A percentile compares a stretch with the other conserved stretches of the same genome.
phyloP scores from a whole-genome alignment of 92 coral and sea anemone species.

The Bergia puertoricense region DNA sequence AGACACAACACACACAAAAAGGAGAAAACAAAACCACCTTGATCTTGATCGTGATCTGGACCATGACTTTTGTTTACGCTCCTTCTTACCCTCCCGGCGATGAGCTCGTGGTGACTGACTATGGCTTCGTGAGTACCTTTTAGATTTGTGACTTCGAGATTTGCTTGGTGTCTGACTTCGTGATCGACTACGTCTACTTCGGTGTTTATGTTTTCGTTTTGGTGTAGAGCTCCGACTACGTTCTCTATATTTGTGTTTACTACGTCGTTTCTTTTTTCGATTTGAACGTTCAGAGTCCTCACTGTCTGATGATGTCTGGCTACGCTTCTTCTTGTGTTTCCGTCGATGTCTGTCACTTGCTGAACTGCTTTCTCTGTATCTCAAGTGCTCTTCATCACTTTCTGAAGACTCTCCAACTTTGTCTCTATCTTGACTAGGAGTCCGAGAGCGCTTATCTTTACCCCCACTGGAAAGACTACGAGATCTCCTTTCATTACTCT shows the following conservation, averaged over 20 bases:
- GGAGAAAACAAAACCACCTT: slow-evolving; percentile 35
- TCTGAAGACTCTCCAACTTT: background rate
- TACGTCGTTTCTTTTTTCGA: slow-evolving; percentile 70
- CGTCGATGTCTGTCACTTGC: slow-evolving; percentile 51
- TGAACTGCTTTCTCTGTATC: slow-evolving; percentile 50
- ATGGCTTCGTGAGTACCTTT: slow-evolving; percentile 60
- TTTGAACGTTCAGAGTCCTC: slow-evolving; percentile 41
- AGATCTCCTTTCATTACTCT: background rate
- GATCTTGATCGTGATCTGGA: slow-evolving; percentile 43
- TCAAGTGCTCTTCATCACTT: slow-evolving; percentile 35
- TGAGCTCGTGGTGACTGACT: slow-evolving; percentile 62
- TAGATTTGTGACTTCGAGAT: slow-evolving; percentile 58
- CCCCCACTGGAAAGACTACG: background rate
- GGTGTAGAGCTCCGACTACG: slow-evolving; percentile 82
- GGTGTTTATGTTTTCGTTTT: slow-evolving; percentile 64
- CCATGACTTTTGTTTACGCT: slow-evolving; percentile 74
- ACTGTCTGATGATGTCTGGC: slow-evolving; percentile 48
- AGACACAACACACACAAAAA: slow-evolving; percentile 10
- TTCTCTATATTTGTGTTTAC: slow-evolving; percentile 74
- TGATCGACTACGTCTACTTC: slow-evolving; percentile 64
- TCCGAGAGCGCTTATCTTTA: slow-evolving; percentile 5
- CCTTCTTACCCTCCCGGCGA: slow-evolving; percentile 83
- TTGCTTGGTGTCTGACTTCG: slow-evolving; percentile 73
- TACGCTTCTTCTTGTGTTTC: slow-evolving; percentile 55
- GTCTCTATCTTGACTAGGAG: background rate